Evolutionary conservation across 2,797 vertebrate species (phyloP).

Genomic region (Hemitrygon akajei): DNA sequence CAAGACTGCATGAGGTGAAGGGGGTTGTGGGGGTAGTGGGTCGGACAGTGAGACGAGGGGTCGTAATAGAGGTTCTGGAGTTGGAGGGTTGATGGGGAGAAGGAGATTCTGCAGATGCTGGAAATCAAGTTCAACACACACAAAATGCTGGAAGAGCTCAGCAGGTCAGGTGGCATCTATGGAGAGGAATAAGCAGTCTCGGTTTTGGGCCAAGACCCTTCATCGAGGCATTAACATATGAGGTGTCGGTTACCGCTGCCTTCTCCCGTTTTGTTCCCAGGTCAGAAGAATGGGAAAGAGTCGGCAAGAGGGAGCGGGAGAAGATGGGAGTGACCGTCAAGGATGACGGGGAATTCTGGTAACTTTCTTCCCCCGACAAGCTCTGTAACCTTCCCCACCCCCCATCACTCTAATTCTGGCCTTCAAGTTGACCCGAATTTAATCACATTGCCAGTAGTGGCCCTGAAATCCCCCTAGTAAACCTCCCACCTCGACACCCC

Average conservation of each 20-base stretch:
- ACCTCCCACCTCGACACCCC: too few species aligned
- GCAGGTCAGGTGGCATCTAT: too few species aligned
- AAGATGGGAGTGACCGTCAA: slow-evolving; percentile 64
- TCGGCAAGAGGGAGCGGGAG: slow-evolving; percentile 58
- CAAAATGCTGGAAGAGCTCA: too few species aligned
- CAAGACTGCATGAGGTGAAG: too few species aligned
- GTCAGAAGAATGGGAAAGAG: slow-evolving; percentile 65
- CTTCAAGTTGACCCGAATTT: background rate
- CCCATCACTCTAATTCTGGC: background rate
- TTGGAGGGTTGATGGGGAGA: too few species aligned
- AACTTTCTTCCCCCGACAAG: background rate
- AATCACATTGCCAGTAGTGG: background rate
- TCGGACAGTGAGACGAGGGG: too few species aligned
- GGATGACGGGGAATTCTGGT: slow-evolving; percentile 76
- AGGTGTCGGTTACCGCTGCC: background rate
- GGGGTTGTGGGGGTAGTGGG: too few species aligned
- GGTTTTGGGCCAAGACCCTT: too few species aligned
- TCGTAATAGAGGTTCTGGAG: too few species aligned
- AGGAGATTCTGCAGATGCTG: too few species aligned
- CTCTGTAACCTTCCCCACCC: background rate
- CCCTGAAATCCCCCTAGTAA: background rate
- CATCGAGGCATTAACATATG: background rate
- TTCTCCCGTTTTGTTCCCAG: slow-evolving; percentile 45
- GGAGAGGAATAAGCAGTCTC: too few species aligned
- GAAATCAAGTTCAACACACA: too few species aligned